Evolutionary conservation across 2,797 vertebrate species (phyloP).

Genomic region (Momotus momota): DNA sequence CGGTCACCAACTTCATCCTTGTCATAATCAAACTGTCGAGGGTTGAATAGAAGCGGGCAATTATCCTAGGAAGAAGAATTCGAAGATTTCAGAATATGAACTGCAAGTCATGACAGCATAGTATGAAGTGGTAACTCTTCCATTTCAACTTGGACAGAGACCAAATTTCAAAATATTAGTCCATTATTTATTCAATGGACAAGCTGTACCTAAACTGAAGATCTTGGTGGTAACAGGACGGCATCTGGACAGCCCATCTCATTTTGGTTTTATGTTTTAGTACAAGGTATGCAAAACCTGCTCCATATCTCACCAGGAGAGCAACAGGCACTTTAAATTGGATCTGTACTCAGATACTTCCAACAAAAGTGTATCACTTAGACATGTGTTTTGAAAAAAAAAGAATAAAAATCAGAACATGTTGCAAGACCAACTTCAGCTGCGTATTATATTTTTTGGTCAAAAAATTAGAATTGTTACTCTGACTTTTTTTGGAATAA

Average conservation of each 20-base stretch:
- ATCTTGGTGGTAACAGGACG: not conserved
- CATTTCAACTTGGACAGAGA: not conserved
- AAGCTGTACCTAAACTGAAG: not conserved
- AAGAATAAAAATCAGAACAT: not conserved
- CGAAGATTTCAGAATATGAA: not conserved
- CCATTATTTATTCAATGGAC: not conserved
- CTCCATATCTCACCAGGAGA: not conserved
- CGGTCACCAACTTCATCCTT: conserved; percentile 97
- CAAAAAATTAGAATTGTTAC: not conserved
- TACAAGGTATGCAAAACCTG: not conserved
- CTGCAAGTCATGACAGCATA: not conserved
- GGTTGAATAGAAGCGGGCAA: conserved; percentile 95
- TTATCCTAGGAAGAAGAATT: conserved; percentile 86
- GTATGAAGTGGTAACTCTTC: not conserved
- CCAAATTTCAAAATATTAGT: not conserved
- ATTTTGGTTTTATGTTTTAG: not conserved
- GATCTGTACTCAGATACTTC: not conserved
- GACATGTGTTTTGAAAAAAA: not conserved
- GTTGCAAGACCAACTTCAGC: not conserved
- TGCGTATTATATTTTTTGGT: not conserved
- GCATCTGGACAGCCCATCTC: not conserved
- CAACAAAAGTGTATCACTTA: not conserved
- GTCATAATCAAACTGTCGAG: conserved; percentile 95
- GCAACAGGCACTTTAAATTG: not conserved
- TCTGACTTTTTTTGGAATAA: not conserved